phyloP scores from a whole-genome alignment of 2,113 vertebrate species.

The Burhinus bistriatus region DNA sequence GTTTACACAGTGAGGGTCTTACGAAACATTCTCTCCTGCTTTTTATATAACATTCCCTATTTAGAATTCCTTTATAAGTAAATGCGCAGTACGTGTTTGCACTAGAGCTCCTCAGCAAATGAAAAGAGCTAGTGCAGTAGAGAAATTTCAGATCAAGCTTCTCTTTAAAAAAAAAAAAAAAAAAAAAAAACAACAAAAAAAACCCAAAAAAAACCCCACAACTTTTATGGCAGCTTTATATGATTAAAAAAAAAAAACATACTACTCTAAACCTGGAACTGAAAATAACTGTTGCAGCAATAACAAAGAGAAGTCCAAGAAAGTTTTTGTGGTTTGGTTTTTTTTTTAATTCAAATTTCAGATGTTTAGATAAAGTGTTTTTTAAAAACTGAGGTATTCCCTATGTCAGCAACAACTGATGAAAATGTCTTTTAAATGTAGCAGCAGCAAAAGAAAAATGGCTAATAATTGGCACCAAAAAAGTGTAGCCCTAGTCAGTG shows the following conservation, averaged over 20 bases:
- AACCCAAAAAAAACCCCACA: background rate
- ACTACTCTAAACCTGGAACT: slow-evolving; percentile 41
- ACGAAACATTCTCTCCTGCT: slow-evolving; percentile 62
- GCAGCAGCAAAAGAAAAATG: slow-evolving; percentile 10
- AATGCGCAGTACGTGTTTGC: slow-evolving; percentile 41
- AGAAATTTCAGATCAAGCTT: slow-evolving; percentile 67
- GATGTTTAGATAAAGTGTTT: slow-evolving; percentile 27
- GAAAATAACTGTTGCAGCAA: slow-evolving; percentile 51
- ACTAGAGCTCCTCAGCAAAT: slow-evolving; percentile 51
- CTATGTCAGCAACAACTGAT: slow-evolving; percentile 11
- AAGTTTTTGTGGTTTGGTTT: background rate
- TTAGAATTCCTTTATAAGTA: slow-evolving; percentile 65
- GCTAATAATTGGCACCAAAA: slow-evolving; percentile 12
- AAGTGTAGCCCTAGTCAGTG: background rate
- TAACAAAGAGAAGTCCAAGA: slow-evolving; percentile 62
- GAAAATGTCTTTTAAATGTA: slow-evolving; percentile 37
- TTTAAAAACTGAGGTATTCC: slow-evolving; percentile 35
- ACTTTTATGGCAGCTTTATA: slow-evolving; percentile 48
- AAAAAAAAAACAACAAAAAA: background rate
- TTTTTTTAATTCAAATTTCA: slow-evolving; percentile 35
- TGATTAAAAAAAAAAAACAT: background rate
- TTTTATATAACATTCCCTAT: slow-evolving; percentile 70
- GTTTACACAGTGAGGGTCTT: slow-evolving; percentile 64
- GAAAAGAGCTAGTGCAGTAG: slow-evolving; percentile 46
- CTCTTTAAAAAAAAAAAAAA: slow-evolving; percentile 30